Conservation (phyloP, 35 echinoderm and acorn worm species). For the Antedon bifida region DNA sequence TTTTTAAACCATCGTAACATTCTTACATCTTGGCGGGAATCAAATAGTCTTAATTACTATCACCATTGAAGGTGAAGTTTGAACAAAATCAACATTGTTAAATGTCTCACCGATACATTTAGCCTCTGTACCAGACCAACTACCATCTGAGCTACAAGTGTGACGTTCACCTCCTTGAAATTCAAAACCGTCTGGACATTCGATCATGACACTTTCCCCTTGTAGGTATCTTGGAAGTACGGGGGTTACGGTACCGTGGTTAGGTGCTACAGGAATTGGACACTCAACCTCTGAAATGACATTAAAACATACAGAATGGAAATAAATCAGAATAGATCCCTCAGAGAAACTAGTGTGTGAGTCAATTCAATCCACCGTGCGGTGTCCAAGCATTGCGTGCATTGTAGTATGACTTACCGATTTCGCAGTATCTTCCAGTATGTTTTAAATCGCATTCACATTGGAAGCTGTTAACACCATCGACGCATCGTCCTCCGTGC, state of each 20-base stretch:
- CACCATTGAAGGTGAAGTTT: too few relatives aligned
- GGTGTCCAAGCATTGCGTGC: too few relatives aligned
- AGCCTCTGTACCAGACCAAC: neutral
- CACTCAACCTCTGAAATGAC: neutral
- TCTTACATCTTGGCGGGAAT: too few relatives aligned
- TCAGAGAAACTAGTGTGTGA: too few relatives aligned
- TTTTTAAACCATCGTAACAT: too few relatives aligned
- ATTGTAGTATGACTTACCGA: neutral
- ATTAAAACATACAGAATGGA: too few relatives aligned
- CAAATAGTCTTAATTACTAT: too few relatives aligned
- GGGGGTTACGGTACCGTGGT: neutral
- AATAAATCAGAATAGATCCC: too few relatives aligned
- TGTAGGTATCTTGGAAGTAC: neutral
- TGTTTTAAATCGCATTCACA: neutral
- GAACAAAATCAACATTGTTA: too few relatives aligned
- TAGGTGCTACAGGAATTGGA: neutral
- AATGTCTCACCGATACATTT: neutral
- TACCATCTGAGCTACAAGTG: neutral
- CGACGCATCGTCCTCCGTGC: neutral
- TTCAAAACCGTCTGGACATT: neutral
- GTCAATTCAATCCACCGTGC: too few relatives aligned
- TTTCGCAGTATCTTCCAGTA: conserved; percentile 1
- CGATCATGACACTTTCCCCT: neutral
- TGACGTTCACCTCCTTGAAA: neutral
- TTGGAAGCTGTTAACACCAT: neutral